Percentiles rank a stretch among this genome's conserved stretches.
Evolutionary conservation across 2,888 invertebrate genomes (phyloP).

Genomic region (Cenopis cana): DNA sequence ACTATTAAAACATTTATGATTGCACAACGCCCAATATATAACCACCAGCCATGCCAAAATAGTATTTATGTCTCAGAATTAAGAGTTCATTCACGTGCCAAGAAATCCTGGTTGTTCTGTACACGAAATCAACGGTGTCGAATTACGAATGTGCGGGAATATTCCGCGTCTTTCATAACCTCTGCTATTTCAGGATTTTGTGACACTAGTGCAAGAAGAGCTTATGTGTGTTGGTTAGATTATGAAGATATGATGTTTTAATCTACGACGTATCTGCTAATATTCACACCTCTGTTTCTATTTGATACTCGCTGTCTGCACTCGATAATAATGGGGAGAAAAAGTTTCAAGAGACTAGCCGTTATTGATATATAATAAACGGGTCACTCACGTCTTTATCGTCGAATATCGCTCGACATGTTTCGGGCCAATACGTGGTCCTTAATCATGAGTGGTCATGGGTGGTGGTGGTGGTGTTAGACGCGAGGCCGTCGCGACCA

Average conservation of each 20-base stretch:
- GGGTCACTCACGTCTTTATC: too few relatives aligned
- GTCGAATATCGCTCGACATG: too few relatives aligned
- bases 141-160: slow-evolving; percentile 9
- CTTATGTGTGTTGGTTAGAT: background rate
- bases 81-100: background rate
- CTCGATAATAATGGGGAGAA: background rate
- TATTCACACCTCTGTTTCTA: background rate
- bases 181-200: slow-evolving; percentile 7
- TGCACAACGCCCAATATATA: background rate
- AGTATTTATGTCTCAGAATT: background rate
- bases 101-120: background rate
- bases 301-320: background rate
- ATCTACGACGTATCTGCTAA: background rate
- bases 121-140: slow-evolving; percentile 1
- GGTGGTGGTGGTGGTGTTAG: too few relatives aligned
- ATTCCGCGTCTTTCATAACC: slow-evolving; percentile 15
- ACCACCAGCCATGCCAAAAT: background rate
- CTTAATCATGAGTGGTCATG: too few relatives aligned
- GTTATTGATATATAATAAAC: too few relatives aligned
- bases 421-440: too few relatives aligned
- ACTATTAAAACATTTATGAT: slow-evolving; percentile 1
- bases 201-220: background rate
- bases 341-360: too few relatives aligned
- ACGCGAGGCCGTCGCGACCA: too few relatives aligned
- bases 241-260: background rate